phyloP scores from a whole-genome alignment of 2,888 invertebrate species.

The Thelaira solivaga region DNA sequence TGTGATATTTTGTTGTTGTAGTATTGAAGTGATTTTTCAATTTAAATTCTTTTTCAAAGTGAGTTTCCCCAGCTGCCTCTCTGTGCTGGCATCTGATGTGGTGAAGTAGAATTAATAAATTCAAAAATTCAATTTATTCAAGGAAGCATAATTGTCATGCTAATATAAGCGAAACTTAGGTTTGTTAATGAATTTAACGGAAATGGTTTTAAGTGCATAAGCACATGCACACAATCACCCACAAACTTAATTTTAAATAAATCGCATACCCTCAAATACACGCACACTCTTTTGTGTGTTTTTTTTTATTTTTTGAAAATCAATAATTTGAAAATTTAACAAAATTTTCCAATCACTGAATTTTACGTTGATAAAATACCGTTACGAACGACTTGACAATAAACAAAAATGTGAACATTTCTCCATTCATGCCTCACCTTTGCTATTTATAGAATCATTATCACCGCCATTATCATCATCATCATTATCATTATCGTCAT shows the following conservation, averaged over 20 bases:
- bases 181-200: constrained; percentile 21
- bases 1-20: too few species aligned
- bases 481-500: constrained; percentile 11
- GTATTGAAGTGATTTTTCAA: too few species aligned
- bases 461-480: background rate
- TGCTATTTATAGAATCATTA: background rate
- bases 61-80: too few species aligned
- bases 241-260: constrained; percentile 8
- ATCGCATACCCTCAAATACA: too few species aligned
- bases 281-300: too few species aligned
- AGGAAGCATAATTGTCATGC: background rate
- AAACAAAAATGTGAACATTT: background rate
- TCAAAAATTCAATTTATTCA: too few species aligned
- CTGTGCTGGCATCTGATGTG: too few species aligned
- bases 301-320: too few species aligned
- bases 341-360: constrained; percentile 41
- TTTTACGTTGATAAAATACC: constrained; percentile 1
- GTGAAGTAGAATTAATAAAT: too few species aligned
- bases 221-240: background rate
- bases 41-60: too few species aligned
- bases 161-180: background rate
- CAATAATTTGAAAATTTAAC: constrained; percentile 31
- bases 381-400: background rate
- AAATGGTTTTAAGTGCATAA: background rate
- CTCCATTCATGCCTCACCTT: constrained; percentile 12